Conservation (phyloP, 2,888 invertebrate species). For the Peribatodes rhomboidaria region DNA sequence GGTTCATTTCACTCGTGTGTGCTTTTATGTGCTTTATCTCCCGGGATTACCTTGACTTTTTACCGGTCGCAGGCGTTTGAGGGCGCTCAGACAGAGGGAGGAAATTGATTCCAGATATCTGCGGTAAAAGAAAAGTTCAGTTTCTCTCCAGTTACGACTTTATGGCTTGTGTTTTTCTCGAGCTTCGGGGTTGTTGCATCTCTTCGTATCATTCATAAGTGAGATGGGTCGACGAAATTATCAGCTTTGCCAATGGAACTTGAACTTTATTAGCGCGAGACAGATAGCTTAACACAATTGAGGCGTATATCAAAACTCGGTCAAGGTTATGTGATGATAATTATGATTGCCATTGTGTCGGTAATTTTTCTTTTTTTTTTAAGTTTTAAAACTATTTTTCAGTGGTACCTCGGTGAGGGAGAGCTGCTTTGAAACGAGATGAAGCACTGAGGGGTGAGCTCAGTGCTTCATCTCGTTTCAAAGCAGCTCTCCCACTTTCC, state of each 20-base stretch:
- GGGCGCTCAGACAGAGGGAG: conserved; percentile 48
- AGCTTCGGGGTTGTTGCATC: conserved; percentile 5
- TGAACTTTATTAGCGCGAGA: not conserved
- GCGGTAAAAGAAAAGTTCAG: conserved; percentile 34
- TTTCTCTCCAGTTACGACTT: conserved; percentile 14
- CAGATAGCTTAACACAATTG: not conserved
- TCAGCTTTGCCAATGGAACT: not conserved
- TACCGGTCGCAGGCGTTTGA: conserved; percentile 42
- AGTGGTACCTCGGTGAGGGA: too few relatives aligned
- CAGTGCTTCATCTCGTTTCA: conserved; percentile 10
- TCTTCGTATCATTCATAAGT: not conserved
- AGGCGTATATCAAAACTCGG: too few relatives aligned
- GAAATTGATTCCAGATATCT: conserved; percentile 48
- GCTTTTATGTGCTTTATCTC: conserved; percentile 56
- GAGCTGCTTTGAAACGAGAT: too few relatives aligned
- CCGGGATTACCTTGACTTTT: conserved; percentile 57
- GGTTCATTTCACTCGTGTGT: conserved; percentile 29
- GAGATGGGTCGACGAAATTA: not conserved
- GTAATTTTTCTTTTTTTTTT: too few relatives aligned
- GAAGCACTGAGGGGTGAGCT: too few relatives aligned
- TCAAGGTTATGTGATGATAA: too few relatives aligned
- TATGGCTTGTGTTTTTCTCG: conserved; percentile 14
- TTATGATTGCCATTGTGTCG: too few relatives aligned
- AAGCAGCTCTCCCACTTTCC: conserved; percentile 4
- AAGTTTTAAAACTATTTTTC: not conserved